Evolutionary conservation across 2,113 vertebrate genomes (phyloP).

Genomic region (Hylia prasina): DNA sequence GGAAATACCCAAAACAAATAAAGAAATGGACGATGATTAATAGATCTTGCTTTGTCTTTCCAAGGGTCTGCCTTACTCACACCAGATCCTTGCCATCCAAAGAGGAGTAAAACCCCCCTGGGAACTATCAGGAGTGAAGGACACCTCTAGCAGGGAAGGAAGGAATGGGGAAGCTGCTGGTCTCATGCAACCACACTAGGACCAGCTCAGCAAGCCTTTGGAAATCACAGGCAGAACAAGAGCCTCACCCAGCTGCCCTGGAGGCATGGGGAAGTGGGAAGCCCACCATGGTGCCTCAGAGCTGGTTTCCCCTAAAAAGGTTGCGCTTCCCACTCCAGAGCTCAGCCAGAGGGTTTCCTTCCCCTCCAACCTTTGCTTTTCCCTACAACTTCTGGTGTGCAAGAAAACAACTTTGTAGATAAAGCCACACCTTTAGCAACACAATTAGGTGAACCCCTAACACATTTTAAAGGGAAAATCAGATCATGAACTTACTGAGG

Average conservation of each 20-base stretch:
- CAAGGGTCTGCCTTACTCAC: neutral
- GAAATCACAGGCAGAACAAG: neutral
- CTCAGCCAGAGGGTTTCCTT: neutral
- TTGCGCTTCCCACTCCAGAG: fast-evolving
- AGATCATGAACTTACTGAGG: neutral
- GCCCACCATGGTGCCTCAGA: fast-evolving
- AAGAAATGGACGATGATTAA: fast-evolving
- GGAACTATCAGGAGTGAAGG: neutral
- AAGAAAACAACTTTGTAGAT: neutral
- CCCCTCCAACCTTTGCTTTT: neutral
- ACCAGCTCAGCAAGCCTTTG: neutral
- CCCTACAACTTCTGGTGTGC: neutral
- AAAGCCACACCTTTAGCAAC: neutral
- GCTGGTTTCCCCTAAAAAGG: neutral
- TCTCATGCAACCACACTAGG: fast-evolving
- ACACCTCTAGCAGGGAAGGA: neutral
- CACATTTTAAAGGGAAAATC: neutral
- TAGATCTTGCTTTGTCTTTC: neutral
- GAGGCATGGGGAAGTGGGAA: neutral
- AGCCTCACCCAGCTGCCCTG: neutral
- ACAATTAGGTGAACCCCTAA: neutral
- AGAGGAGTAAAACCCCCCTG: neutral
- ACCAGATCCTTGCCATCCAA: neutral
- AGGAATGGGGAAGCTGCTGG: neutral
- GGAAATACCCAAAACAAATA: neutral